Conservation (phyloP, 2,888 invertebrate species). For the Autographa pulchrina region DNA sequence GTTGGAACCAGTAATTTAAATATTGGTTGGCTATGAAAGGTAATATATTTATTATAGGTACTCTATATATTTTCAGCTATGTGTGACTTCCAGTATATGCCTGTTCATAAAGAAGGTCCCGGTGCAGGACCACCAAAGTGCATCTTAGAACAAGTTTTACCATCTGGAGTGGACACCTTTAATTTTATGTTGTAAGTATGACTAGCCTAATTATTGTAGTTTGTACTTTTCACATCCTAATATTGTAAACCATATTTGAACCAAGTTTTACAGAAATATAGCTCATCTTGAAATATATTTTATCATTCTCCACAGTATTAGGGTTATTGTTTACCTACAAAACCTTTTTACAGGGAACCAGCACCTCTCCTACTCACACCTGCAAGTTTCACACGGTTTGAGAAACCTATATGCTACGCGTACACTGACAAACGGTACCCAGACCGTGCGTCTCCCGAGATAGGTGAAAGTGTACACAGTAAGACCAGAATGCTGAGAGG, state of each 20-base stretch:
- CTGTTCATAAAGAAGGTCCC: slow-evolving; percentile 88
- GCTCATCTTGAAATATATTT: too few relatives aligned
- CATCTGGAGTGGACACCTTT: slow-evolving; percentile 81
- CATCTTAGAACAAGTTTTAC: slow-evolving; percentile 91
- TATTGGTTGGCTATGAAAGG: too few relatives aligned
- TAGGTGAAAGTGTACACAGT: slow-evolving; percentile 74
- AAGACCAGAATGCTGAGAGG: slow-evolving; percentile 73
- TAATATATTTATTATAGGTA: background rate
- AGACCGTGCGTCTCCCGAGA: slow-evolving; percentile 61
- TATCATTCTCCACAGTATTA: too few relatives aligned
- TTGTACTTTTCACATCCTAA: too few relatives aligned
- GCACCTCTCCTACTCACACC: slow-evolving; percentile 93
- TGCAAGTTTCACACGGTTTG: slow-evolving; percentile 93
- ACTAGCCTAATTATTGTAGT: background rate
- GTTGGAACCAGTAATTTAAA: background rate
- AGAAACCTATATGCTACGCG: slow-evolving; percentile 86
- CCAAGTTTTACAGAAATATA: too few relatives aligned
- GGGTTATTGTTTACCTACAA: too few relatives aligned
- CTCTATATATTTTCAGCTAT: slow-evolving; percentile 89
- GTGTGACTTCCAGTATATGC: slow-evolving; percentile 97
- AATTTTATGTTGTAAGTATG: slow-evolving; percentile 74
- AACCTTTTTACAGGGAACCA: slow-evolving; percentile 67
- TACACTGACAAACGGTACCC: slow-evolving; percentile 78
- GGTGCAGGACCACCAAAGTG: slow-evolving; percentile 85
- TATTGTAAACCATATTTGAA: too few relatives aligned